Evolutionary conservation across 2,113 vertebrate genomes (phyloP).

Genomic region (Casuarius casuarius): DNA sequence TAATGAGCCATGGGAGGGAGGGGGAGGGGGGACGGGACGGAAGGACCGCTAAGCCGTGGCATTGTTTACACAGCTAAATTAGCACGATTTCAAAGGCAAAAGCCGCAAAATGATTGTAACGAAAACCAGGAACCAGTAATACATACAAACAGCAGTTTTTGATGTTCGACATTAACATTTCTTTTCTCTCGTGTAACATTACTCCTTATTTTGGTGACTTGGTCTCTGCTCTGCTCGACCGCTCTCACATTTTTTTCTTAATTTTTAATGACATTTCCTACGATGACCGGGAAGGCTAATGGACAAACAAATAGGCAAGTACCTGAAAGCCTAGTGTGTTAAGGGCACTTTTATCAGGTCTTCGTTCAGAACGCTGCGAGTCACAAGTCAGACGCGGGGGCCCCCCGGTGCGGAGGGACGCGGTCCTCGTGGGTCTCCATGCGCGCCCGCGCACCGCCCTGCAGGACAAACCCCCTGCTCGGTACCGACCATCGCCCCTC

Average conservation of each 20-base stretch:
- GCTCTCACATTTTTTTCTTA: no score
- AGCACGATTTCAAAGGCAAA: neutral
- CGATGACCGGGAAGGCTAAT: neutral
- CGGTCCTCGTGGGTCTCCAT: neutral
- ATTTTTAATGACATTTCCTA: neutral
- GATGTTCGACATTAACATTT: neutral
- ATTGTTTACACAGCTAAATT: neutral
- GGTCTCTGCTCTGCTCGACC: neutral
- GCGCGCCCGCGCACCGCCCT: neutral
- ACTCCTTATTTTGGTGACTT: neutral
- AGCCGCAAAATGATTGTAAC: neutral
- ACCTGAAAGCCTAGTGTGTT: neutral
- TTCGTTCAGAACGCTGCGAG: neutral
- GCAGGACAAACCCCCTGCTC: neutral
- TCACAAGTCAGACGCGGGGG: accelerated
- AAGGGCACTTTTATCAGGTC: neutral
- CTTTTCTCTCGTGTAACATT: neutral
- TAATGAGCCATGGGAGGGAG: neutral
- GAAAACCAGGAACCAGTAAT: neutral
- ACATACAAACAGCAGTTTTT: neutral
- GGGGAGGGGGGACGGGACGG: no score
- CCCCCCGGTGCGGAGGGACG: neutral
- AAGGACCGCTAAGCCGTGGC: neutral
- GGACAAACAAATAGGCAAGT: neutral
- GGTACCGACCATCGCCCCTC: neutral